Conservation (phyloP, 1,140 invertebrate species). For the Trypoxylus dichotomus region DNA sequence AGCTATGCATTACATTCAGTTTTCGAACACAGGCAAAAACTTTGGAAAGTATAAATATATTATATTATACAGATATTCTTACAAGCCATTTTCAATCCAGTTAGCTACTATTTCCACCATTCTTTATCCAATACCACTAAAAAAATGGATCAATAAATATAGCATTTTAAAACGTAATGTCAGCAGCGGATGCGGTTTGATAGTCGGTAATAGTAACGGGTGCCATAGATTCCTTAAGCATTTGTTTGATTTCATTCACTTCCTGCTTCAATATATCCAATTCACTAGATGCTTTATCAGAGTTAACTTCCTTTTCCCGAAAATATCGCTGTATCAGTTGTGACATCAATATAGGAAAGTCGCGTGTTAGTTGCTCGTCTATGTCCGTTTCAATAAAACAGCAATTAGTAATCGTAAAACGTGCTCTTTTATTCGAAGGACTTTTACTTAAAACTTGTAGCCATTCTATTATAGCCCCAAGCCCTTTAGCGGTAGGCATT, state of each 20-base stretch:
- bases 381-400: slow-evolving; percentile 51
- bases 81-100: too few species aligned
- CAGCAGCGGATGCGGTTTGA: neutral
- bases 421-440: slow-evolving; percentile 46
- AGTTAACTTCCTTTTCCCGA: slow-evolving; percentile 51
- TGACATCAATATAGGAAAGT: slow-evolving; percentile 57
- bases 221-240: slow-evolving; percentile 12
- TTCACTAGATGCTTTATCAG: slow-evolving; percentile 41
- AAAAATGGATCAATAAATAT: too few species aligned
- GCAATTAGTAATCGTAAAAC: slow-evolving; percentile 53
- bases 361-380: slow-evolving; percentile 44
- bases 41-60: too few species aligned
- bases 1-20: too few species aligned
- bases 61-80: too few species aligned
- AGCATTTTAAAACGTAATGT: neutral
- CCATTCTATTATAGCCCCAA: slow-evolving; percentile 53
- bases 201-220: slow-evolving; percentile 18
- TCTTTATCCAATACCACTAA: too few species aligned
- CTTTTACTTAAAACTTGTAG: slow-evolving; percentile 47
- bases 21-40: too few species aligned
- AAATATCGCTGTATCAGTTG: slow-evolving; percentile 60
- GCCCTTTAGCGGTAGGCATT: slow-evolving; percentile 57
- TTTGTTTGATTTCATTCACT: slow-evolving; percentile 45
- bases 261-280: slow-evolving; percentile 48
- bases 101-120: too few species aligned